Conservation (phyloP, 35 echinoderm and acorn worm species). For the Lytechinus variegatus region DNA sequence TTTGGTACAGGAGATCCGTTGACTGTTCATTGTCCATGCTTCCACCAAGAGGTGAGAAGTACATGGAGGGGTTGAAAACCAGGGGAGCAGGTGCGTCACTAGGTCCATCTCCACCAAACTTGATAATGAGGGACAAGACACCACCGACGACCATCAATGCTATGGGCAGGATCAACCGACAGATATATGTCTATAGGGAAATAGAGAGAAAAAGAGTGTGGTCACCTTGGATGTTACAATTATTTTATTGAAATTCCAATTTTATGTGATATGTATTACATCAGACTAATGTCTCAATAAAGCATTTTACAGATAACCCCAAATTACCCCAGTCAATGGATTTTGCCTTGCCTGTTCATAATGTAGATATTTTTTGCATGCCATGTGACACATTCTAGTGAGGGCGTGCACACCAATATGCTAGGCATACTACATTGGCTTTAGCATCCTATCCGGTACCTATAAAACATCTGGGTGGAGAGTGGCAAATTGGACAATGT, state of each 20-base stretch:
- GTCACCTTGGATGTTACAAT: background rate
- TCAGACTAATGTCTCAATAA: no score
- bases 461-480: no score
- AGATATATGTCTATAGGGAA: constrained; percentile 35
- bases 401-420: no score
- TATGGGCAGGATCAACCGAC: constrained; percentile 60
- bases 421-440: no score
- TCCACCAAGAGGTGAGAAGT: constrained; percentile 6
- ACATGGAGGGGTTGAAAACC: constrained; percentile 43
- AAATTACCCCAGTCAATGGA: no score
- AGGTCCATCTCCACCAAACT: background rate
- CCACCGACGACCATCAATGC: constrained; percentile 59
- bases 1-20: constrained; percentile 58
- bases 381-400: no score
- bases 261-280: no score
- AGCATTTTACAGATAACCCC: no score
- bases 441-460: no score
- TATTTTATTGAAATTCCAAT: background rate
- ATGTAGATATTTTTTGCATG: no score
- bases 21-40: background rate
- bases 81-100: background rate
- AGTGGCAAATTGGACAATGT: no score
- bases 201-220: background rate
- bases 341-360: no score
- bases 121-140: constrained; percentile 38